Base-by-base conservation (phyloP, 1,140 invertebrate species). In the Hesperophylax magnus region DNA sequence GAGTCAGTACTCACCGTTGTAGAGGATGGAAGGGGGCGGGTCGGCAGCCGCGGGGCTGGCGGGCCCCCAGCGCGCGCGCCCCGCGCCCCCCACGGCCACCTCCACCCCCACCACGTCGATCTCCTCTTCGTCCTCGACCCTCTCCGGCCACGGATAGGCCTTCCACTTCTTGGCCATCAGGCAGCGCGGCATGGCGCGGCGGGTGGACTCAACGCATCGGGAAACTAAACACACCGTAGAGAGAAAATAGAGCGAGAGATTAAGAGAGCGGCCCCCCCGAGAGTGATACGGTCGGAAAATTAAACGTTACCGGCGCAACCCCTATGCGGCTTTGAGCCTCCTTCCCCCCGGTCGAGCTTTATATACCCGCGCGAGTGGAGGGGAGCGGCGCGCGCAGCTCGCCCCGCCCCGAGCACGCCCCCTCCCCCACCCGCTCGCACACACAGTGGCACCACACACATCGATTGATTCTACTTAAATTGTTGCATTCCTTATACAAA, bases 81-180 rank as follows among this genome's bases (percentile, higher is more conserved):
- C 88, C 86, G 89, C 88, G 77, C 88, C 88, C 22, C 69, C 76
- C 34, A 84, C 86, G 80, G 79, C 86, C 27, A 86, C 86, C 81
- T 79, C 87, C 76, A 87, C 92, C 74, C 93, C 93, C 77, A 95
- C 95, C 85, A 96, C 95, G 91, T 95, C 95, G 89, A 95, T 95
- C 88, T 95, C 94, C 90, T 96, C 95, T 77, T 96, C 95, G 81
- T 95, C 94, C 82, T 93, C 93, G 81, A 90, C 90, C 84, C 94
- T 91, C 87, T 94, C 93, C 86, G 93, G 92, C 93, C 94, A 94
- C 84, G 94, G 93, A 90, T 95, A 95, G 85, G 93, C 94, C 92
- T 96, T 96, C 95, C 95, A 96, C 91, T 97, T 96, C 89, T 96
- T 96, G 85, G 95, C 95, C 95, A 97, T 96, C 86, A 96, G 92